Base-by-base conservation (phyloP, 2,888 invertebrate genomes). In the Malthinus seriepunctatus region DNA sequence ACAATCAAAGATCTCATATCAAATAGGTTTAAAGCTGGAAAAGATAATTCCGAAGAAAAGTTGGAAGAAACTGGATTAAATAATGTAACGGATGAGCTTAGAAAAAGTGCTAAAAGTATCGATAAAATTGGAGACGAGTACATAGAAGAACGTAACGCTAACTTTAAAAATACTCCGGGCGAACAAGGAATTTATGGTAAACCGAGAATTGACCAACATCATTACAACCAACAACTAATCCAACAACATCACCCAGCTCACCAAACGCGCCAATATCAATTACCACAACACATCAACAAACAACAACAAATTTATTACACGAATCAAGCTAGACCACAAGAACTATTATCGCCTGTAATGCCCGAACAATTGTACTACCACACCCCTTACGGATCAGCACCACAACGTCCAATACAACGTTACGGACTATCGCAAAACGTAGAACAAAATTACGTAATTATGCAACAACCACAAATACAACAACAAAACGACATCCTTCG, bases 1-100 rank as follows among this genome's bases (percentile, higher is more conserved):
- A 90, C 91, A 3, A 84, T 91, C 62, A 91, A 90, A 81, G 91
- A 91, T 71, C 89, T 91, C 83, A 90, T 91, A 72, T 90, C 90
- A 14, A 90, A 88, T 75, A 85, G 88, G 70, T 91, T 91, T 75
- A 88, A 88, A 69, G 86, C 82, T 67, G 85, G 84, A 38, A 82
- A 80, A 53, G 85, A 84, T 23, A 82, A 79, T 58, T 76, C 78
- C 52, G 85, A 85, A 37, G 80, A 80, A 71, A 88, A 88, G 71
- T 83, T 80, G 63, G 85, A 80, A 71, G 82, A 82, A 71, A 69
- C 78, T 3, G 80, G 83, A 67, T 75, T 88, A 50, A 88, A 88
- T 72, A 88, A 88, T 64, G 56, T 81, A 5, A 81, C 84, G 51
- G 87, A 87, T 63, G 87, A 87, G 65, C 76, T 80, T 44, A 74